Conservation (phyloP, 2,888 invertebrate species). For the Petrolisthes manimaculis region DNA sequence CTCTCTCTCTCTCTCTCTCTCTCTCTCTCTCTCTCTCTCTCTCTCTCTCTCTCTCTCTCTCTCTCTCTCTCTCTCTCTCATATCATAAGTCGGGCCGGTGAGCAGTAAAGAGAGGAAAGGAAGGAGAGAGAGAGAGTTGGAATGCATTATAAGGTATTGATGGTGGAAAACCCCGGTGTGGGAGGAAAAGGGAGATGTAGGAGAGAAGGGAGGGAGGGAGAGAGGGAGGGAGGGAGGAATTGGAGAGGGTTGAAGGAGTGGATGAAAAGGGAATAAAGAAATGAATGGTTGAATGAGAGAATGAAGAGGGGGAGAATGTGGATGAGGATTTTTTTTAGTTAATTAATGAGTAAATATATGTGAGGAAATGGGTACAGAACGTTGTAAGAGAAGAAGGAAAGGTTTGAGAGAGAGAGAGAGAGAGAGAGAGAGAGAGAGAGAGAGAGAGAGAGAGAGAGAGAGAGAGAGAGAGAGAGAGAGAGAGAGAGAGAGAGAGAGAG, state of each 20-base stretch:
- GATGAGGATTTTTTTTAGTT: not conserved
- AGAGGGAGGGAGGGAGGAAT: not conserved
- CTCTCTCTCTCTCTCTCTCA: too few species aligned
- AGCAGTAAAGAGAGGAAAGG: not conserved
- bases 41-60: too few species aligned
- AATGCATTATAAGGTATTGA: not conserved
- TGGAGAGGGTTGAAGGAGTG: not conserved
- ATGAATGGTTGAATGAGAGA: too few species aligned
- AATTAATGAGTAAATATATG: not conserved
- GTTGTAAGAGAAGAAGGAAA: not conserved
- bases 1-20: too few species aligned
- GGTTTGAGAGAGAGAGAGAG: conserved; percentile 2
- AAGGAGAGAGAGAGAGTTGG: not conserved
- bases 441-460: not conserved
- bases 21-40: too few species aligned
- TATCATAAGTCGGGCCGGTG: too few species aligned
- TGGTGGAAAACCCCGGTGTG: not conserved
- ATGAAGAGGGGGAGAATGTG: not conserved
- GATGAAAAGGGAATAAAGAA: not conserved
- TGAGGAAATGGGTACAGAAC: not conserved
- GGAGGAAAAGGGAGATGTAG: not conserved
- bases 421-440: not conserved
- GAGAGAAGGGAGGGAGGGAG: not conserved
- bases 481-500: not conserved
- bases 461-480: not conserved